Percentiles rank a stretch among this genome's conserved stretches.
These are phyloP conservation scores for Tragopan temminckii DNA, from an alignment of 2,797 vertebrate genomes.

Conservation along the genomic window DNA sequence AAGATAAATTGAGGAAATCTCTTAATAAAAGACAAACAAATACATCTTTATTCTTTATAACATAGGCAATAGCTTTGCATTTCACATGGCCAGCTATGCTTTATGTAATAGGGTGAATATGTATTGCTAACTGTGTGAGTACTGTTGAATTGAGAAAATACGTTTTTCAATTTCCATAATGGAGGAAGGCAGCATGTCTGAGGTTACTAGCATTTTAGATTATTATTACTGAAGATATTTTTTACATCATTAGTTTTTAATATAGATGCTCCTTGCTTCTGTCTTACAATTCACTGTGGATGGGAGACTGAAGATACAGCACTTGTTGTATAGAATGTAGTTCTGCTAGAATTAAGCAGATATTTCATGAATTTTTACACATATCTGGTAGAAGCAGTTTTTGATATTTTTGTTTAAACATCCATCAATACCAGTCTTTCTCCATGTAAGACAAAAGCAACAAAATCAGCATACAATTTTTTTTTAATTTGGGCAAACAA, in stretches of 20 bases:
- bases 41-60: conserved; percentile 64
- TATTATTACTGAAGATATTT: conserved; percentile 65
- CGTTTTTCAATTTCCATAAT: conserved; percentile 60
- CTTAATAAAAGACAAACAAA: conserved; percentile 61
- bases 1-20: conserved; percentile 71
- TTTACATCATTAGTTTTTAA: conserved; percentile 74
- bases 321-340: not conserved
- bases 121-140: conserved; percentile 39
- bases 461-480: not conserved
- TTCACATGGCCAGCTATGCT: conserved; percentile 42
- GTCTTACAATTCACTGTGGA: not conserved
- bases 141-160: conserved; percentile 45
- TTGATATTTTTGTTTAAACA: not conserved
- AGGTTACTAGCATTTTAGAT: conserved; percentile 64
- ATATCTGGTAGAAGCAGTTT: not conserved
- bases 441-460: not conserved
- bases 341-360: not conserved
- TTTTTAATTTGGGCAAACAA: not conserved
- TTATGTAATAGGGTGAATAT: conserved; percentile 38
- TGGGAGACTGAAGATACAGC: conserved; percentile 1
- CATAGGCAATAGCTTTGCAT: not conserved
- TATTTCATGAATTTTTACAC: not conserved
- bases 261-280: conserved; percentile 45
- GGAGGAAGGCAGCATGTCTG: conserved; percentile 59
- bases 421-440: not conserved